phyloP scores from a whole-genome alignment of 2,113 vertebrate genomes.

The Rhinogobius similis region DNA sequence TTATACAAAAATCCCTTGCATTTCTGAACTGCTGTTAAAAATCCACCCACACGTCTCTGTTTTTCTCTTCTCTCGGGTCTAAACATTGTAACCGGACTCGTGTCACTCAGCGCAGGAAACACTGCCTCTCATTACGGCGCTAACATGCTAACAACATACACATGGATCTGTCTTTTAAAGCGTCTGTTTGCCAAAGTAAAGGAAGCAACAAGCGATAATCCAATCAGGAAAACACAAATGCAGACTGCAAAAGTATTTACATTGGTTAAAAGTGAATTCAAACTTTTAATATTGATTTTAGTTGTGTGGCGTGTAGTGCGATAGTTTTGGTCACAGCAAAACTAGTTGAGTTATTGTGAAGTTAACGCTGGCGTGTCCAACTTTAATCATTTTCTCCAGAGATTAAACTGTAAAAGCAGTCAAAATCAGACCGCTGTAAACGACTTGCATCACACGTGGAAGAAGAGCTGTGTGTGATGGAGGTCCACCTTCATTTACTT shows the following conservation, averaged over 20 bases:
- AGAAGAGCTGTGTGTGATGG: no score
- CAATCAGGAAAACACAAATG: constrained; percentile 22
- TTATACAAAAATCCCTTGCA: no score
- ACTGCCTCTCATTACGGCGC: not conserved
- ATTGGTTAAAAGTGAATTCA: constrained; percentile 25
- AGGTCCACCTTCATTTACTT: no score
- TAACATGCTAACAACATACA: constrained; percentile 36
- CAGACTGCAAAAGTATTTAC: not conserved
- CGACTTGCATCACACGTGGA: no score
- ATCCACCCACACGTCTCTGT: no score
- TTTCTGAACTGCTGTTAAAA: no score
- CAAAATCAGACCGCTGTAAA: no score
- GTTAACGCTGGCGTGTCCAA: no score
- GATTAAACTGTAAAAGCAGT: no score
- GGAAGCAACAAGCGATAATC: constrained; percentile 29
- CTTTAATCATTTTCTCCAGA: no score
- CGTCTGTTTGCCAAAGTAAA: constrained; percentile 35
- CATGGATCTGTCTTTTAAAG: constrained; percentile 3
- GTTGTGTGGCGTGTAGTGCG: not conserved
- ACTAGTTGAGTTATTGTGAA: not conserved
- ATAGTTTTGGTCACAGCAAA: not conserved
- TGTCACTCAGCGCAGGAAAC: constrained; percentile 45
- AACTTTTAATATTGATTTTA: not conserved
- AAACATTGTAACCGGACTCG: constrained; percentile 46
- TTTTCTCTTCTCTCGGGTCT: no score